Conservation (phyloP, 2,797 vertebrate genomes). For the Manis pentadactyla region DNA sequence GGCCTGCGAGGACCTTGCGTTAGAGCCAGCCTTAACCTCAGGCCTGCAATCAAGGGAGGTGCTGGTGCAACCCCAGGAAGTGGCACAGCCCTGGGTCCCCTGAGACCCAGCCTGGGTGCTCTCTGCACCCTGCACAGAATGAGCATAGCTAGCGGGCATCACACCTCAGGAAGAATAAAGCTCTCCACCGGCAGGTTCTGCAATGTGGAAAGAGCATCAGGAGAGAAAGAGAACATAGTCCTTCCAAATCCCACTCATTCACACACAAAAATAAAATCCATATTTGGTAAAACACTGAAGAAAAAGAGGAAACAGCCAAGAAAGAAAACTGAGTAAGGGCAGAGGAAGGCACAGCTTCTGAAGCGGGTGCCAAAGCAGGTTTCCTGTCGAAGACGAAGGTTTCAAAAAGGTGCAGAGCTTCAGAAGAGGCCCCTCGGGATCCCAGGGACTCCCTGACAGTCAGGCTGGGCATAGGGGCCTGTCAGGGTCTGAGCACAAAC, state of each 20-base stretch:
- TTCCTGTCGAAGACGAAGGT: neutral
- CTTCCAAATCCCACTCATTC: neutral
- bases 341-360: fast-evolving
- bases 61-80: neutral
- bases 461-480: neutral
- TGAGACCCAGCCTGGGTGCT: fast-evolving
- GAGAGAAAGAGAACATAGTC: neutral
- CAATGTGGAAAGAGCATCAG: fast-evolving
- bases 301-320: neutral
- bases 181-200: fast-evolving
- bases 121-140: fast-evolving
- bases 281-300: neutral
- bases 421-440: fast-evolving
- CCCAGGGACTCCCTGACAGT: fast-evolving
- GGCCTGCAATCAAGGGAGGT: fast-evolving
- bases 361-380: neutral
- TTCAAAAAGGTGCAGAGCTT: neutral
- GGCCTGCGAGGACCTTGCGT: neutral
- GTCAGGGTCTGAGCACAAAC: neutral
- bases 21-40: neutral
- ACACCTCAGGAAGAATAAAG: fast-evolving
- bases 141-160: fast-evolving
- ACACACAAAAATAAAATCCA: neutral
- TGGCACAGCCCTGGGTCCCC: neutral
- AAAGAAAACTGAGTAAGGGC: neutral